Conservation (phyloP, 30 jellyfish, hydroid and myxozoan genomes). For the Chrysaora quinquecirrha region DNA sequence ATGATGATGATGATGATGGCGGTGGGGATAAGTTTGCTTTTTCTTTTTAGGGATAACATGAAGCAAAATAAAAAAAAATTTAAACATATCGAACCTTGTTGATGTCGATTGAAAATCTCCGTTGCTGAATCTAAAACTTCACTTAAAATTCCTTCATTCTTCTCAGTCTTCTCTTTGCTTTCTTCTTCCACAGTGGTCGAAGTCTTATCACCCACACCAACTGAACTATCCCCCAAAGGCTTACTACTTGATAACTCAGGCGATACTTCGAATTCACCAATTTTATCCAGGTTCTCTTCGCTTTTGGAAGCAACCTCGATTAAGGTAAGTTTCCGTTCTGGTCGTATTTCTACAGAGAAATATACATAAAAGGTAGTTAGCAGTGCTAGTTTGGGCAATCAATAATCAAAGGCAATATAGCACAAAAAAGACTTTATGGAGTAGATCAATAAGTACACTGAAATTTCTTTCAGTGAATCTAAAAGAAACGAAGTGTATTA, state of each 20-base stretch:
- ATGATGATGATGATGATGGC: too few species aligned
- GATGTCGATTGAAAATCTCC: conserved; percentile 41
- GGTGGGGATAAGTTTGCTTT: too few species aligned
- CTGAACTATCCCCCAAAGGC: not conserved
- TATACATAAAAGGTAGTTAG: not conserved
- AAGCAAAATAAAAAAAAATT: too few species aligned
- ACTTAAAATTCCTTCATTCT: conserved; percentile 50
- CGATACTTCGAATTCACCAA: not conserved
- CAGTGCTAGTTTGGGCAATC: not conserved
- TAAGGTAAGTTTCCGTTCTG: not conserved
- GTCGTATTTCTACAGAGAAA: not conserved
- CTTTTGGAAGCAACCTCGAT: conserved; percentile 7
- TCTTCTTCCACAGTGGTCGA: not conserved
- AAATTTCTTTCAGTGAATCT: too few species aligned
- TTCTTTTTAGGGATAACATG: too few species aligned
- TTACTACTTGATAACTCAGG: not conserved
- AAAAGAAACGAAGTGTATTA: too few species aligned
- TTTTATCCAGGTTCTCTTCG: not conserved
- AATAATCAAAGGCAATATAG: not conserved
- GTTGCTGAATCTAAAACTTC: conserved; percentile 65
- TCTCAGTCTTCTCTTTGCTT: conserved; percentile 11
- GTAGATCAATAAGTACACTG: too few species aligned
- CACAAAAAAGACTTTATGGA: too few species aligned
- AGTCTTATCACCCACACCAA: not conserved
- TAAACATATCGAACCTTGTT: conserved; percentile 23